phyloP scores from a whole-genome alignment of 2,113 vertebrate genomes.

The Lycocorax pyrrhopterus region DNA sequence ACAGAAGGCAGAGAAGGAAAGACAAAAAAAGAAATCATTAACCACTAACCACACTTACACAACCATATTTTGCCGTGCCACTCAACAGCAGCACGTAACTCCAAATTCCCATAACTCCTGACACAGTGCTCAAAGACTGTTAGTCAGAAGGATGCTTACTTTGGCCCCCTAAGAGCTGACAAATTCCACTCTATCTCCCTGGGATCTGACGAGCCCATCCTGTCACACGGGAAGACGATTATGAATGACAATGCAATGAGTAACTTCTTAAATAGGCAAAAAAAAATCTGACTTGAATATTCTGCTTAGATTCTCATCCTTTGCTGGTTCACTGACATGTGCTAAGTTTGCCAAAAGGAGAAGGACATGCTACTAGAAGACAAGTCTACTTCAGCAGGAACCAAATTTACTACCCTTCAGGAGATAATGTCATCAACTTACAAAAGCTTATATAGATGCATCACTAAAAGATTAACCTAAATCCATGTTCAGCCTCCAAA shows the following conservation, averaged over 20 bases:
- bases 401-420: neutral
- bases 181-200: slow-evolving; percentile 20
- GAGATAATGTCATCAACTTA: neutral
- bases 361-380: neutral
- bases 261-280: neutral
- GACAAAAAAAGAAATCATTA: neutral
- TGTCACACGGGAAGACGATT: slow-evolving; percentile 20
- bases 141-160: slow-evolving; percentile 44
- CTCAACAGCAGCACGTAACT: neutral
- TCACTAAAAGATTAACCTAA: neutral
- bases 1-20: neutral
- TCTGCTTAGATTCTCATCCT: neutral
- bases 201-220: neutral
- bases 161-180: slow-evolving; percentile 34
- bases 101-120: neutral
- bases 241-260: slow-evolving; percentile 1
- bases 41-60: slow-evolving; percentile 3
- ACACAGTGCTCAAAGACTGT: neutral
- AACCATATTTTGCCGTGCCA: neutral
- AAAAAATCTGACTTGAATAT: neutral
- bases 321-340: neutral
- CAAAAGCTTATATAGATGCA: neutral
- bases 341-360: neutral
- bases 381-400: neutral
- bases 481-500: neutral